Percentiles rank a stretch among this genome's conserved stretches.
Conservation (phyloP, 2,797 vertebrate species). For the Pitangus sulphuratus region DNA sequence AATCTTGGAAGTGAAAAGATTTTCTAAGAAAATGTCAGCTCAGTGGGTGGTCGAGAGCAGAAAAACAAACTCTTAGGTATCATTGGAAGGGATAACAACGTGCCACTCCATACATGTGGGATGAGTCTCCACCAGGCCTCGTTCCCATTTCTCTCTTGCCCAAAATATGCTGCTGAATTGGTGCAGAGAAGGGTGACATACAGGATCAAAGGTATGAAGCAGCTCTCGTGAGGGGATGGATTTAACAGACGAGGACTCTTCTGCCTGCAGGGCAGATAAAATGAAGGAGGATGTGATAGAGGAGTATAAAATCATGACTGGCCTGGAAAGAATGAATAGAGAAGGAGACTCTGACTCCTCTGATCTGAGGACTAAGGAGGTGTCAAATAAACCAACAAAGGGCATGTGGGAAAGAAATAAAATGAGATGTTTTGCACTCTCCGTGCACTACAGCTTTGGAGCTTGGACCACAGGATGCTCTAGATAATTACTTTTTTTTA, state of each 20-base stretch:
- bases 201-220: slow-evolving; percentile 12
- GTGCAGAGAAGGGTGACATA: not conserved
- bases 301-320: not conserved
- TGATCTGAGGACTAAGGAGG: not conserved
- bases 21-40: not conserved
- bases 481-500: too few relatives aligned
- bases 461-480: too few relatives aligned
- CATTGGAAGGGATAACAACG: not conserved
- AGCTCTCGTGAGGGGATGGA: not conserved
- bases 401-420: not conserved
- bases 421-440: not conserved
- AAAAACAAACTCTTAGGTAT: not conserved
- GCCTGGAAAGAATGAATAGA: not conserved
- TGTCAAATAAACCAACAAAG: not conserved
- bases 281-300: slow-evolving; percentile 29
- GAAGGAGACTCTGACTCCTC: not conserved
- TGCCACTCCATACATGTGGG: not conserved
- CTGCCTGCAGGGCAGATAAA: slow-evolving; percentile 29
- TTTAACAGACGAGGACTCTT: not conserved
- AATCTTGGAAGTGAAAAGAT: not conserved
- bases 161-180: not conserved
- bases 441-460: too few relatives aligned
- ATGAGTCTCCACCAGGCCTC: not conserved
- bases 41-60: rapidly evolving
- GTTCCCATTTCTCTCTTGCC: not conserved